These are phyloP conservation scores for Acipenser ruthenus DNA, from an alignment of 2,797 vertebrate genomes.

Conservation along the genomic window DNA sequence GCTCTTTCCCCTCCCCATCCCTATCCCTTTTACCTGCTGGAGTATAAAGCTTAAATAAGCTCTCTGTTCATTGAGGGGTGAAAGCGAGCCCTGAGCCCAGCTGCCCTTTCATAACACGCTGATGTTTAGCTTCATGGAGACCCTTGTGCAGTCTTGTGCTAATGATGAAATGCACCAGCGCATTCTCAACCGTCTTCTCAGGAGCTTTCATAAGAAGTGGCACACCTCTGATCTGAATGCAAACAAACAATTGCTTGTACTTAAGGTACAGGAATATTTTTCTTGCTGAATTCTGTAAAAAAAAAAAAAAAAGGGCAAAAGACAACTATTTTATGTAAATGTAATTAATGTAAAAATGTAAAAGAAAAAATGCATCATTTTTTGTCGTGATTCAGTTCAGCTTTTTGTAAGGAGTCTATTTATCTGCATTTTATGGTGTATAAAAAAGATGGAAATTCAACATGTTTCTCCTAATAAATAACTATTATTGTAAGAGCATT, in stretches of 20 bases:
- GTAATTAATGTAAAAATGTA: constrained; percentile 40
- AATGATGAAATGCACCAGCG: constrained; percentile 34
- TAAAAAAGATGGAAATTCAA: constrained; percentile 54
- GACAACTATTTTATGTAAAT: constrained; percentile 20
- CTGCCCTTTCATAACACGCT: constrained; percentile 8
- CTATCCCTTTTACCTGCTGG: constrained; percentile 30
- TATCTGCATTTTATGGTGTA: constrained; percentile 57
- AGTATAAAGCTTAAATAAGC: constrained; percentile 29
- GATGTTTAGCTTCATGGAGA: constrained; percentile 8
- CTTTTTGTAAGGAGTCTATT: constrained; percentile 68
- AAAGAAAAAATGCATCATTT: constrained; percentile 43
- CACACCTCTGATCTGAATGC: constrained; percentile 42
- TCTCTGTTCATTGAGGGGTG: background rate
- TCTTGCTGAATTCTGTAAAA: constrained; percentile 41
- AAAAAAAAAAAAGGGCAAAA: constrained; percentile 47
- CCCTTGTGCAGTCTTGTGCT: constrained; percentile 34
- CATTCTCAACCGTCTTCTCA: constrained; percentile 29
- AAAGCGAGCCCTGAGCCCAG: constrained; percentile 21
- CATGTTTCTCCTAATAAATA: constrained; percentile 59
- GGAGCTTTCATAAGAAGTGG: constrained; percentile 33
- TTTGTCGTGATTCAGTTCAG: constrained; percentile 43
- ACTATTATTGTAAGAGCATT: constrained; percentile 11
- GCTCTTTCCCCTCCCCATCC: constrained; percentile 32
- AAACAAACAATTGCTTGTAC: constrained; percentile 31
- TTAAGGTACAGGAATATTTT: constrained; percentile 34